These are phyloP conservation scores for Karalla daura DNA, from an alignment of 2,797 vertebrate genomes.

Conservation along the genomic window DNA sequence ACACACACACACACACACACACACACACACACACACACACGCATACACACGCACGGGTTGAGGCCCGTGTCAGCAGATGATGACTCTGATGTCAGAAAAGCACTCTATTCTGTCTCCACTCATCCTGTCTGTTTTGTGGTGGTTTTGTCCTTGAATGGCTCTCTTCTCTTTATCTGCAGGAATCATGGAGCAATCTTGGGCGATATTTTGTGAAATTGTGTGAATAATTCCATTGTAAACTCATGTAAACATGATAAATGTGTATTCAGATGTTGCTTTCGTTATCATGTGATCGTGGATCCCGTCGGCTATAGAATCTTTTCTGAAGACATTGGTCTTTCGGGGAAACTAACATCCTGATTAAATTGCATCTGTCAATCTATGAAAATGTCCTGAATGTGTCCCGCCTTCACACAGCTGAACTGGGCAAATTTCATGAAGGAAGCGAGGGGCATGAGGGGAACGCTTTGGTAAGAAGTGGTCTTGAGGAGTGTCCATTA, in stretches of 20 bases:
- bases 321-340: too few relatives aligned
- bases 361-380: too few relatives aligned
- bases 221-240: neutral
- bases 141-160: slow-evolving; percentile 44
- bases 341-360: too few relatives aligned
- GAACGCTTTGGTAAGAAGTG: too few relatives aligned
- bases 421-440: too few relatives aligned
- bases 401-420: too few relatives aligned
- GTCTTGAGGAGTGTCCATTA: neutral
- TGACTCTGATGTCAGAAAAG: slow-evolving; percentile 62
- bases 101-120: slow-evolving; percentile 43
- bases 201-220: neutral
- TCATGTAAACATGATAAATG: neutral
- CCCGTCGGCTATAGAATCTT: neutral
- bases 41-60: slow-evolving; percentile 13
- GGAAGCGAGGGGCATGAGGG: neutral
- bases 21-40: slow-evolving; percentile 29
- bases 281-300: too few relatives aligned
- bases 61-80: slow-evolving; percentile 60
- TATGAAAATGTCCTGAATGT: too few relatives aligned
- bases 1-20: slow-evolving; percentile 12
- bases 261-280: neutral
- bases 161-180: neutral
- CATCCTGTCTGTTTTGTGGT: slow-evolving; percentile 20
- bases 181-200: neutral